phyloP scores from a whole-genome alignment of 2,888 invertebrate species.

The Agapostemon virescens region DNA sequence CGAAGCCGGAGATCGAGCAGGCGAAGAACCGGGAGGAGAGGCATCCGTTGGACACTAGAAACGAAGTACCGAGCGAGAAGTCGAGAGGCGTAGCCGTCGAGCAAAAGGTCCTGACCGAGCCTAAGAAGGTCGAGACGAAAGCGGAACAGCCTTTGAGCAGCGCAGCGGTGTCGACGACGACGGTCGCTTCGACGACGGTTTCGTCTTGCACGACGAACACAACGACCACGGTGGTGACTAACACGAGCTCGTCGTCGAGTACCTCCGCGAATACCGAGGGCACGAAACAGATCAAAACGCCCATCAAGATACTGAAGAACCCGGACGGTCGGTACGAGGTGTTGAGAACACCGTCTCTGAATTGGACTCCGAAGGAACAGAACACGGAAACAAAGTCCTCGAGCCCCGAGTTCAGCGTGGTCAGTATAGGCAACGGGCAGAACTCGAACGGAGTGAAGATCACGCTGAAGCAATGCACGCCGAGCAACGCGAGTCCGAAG shows the following conservation, averaged over 20 bases:
- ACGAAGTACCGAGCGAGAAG: slow-evolving; percentile 23
- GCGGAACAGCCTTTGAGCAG: slow-evolving; percentile 13
- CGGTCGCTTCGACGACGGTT: slow-evolving; percentile 20
- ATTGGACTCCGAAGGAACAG: slow-evolving; percentile 48
- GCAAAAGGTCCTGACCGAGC: neutral
- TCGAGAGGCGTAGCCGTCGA: neutral
- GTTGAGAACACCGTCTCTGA: slow-evolving; percentile 53
- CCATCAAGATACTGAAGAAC: slow-evolving; percentile 75
- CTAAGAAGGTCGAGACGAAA: neutral
- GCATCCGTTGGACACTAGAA: slow-evolving; percentile 11
- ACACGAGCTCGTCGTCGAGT: slow-evolving; percentile 9
- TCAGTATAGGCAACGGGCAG: slow-evolving; percentile 71
- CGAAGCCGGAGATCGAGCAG: slow-evolving; percentile 18
- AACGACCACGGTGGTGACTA: slow-evolving; percentile 21
- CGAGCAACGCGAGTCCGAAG: slow-evolving; percentile 61
- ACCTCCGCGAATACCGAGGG: slow-evolving; percentile 22
- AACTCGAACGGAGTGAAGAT: slow-evolving; percentile 76
- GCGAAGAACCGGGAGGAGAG: neutral
- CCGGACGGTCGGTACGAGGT: slow-evolving; percentile 75
- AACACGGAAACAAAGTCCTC: slow-evolving; percentile 53
- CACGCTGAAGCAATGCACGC: slow-evolving; percentile 74
- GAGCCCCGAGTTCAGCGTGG: slow-evolving; percentile 74
- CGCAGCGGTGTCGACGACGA: slow-evolving; percentile 14
- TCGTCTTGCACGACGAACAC: slow-evolving; percentile 5
- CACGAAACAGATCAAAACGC: slow-evolving; percentile 71